A percentile compares a stretch with the other conserved stretches of the same genome.
These are phyloP conservation scores for Teinopalpus imperialis DNA, from an alignment of 2,888 invertebrate species.

Conservation along the genomic window DNA sequence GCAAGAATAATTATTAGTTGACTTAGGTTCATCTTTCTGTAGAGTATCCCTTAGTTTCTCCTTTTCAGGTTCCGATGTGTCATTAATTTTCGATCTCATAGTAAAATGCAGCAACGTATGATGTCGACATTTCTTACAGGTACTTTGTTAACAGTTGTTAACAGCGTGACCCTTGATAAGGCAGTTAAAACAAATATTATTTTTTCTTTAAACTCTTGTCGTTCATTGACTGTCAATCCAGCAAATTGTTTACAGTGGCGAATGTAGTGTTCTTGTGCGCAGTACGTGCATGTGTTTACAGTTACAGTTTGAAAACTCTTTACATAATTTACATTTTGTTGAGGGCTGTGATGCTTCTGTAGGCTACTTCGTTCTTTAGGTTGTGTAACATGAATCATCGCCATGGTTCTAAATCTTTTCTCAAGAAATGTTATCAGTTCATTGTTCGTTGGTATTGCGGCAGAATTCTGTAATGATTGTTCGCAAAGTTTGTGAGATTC, in stretches of 20 bases:
- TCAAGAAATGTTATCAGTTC: conserved; percentile 26
- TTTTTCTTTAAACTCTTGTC: conserved; percentile 28
- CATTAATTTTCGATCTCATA: neutral
- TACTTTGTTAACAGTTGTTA: neutral
- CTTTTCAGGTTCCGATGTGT: neutral
- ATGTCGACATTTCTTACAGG: conserved; percentile 32
- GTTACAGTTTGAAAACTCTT: conserved; percentile 23
- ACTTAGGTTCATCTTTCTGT: no score
- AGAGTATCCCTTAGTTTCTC: no score
- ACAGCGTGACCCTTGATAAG: conserved; percentile 25
- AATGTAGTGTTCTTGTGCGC: conserved; percentile 27
- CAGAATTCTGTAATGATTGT: conserved; percentile 21
- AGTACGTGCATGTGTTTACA: conserved; percentile 24
- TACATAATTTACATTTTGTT: conserved; percentile 1
- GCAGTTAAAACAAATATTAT: conserved; percentile 32
- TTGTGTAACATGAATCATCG: conserved; percentile 17
- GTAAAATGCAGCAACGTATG: conserved; percentile 25
- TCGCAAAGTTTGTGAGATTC: conserved; percentile 33
- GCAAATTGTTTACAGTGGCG: conserved; percentile 31
- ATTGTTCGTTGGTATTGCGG: conserved; percentile 21
- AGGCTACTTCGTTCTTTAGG: neutral
- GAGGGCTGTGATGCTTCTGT: neutral
- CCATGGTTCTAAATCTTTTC: conserved; percentile 28
- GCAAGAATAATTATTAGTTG: no score
- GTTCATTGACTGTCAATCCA: conserved; percentile 13